Evolutionary conservation across 2,888 invertebrate genomes (phyloP), one percentile per base, ranked within the genome.

Genomic region (Eurytoma adleriae): DNA sequence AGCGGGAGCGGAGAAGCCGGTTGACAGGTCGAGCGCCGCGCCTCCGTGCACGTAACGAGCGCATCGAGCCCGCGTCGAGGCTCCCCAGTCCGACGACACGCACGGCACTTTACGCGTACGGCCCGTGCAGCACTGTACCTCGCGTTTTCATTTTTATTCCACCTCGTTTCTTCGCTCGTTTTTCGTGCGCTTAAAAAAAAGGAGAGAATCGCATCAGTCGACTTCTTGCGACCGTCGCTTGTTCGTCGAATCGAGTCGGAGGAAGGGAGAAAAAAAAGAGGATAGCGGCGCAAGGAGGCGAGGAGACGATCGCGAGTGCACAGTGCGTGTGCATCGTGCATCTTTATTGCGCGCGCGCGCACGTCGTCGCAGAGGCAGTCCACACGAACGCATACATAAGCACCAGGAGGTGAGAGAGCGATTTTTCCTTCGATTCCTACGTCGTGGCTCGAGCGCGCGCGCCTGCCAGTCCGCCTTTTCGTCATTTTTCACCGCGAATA

Each of bases 361-460:
- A 66, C 74, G 10, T 40, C 40, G 40, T 10, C 40, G 40, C 1
- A 40, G 10, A 10, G 10, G 40, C 10, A 10, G 10, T 57, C 67
- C 57, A 13, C 24, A 73, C 56, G 27, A 40, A 67, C 40, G 48
- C 48, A 74, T 2, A 52, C 20, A 67, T 13, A 67, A n/a, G 67
- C 78, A 72, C 78, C 66, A 78, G 71, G 78, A 71, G 78, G 71
- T 59, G 71, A 78, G 71, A 27, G 48, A 77, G 61, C 69, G 27
- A 67, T 72, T 72, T 59, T 54, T 40, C 24, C 48, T 62, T 57
- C 66, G 77, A 27, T 64, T 30, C 59, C 20, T 54, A 30, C 14
- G 61, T 12, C 18, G 61, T 54, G 69, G 61, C 75, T 54, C 30
- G 40, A 20, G 13, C 56, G 3, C 52, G 7, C 50, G 24, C 24